Base-by-base conservation (phyloP, 2,797 vertebrate genomes). In the Limnodromus scolopaceus region DNA sequence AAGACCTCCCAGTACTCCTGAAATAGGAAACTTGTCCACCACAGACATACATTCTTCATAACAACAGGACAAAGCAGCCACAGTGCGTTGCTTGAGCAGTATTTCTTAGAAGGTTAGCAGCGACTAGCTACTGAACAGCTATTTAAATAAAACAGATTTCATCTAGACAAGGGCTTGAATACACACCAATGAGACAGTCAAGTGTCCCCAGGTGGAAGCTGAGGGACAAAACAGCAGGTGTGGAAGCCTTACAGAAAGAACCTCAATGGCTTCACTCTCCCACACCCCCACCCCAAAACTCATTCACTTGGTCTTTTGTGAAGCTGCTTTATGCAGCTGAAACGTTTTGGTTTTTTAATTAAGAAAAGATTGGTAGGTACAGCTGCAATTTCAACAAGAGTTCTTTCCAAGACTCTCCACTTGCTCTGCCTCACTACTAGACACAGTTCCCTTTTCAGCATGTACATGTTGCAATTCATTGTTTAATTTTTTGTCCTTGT, bases 401-500 rank as follows among this genome's bases (percentile, higher is more conserved):
- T 34, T 71, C 32, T 78, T 88, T 55, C 54, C 25, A 87, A 68
- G n/a, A 71, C 28, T n/a, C 51, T 77, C 13, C 20, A 22, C 36
- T 86, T 79, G 22, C 58, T 79, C 60, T 79, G 63, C 43, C 51
- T 87, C 32, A 7, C 34, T 79, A 66, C 25, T 60, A 77, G 68
- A 82, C 24, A 65, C 11, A 60, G 46, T 8, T 89, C 22, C 25
- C 78, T 72, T 84, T 63, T 55, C 75, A 84, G 34, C 30, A 74
- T 1, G 2, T 27, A 54, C 16, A 84, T 51, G n/a, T 46, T 64
- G 55, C 57, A 71, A 77, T 23, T 93, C 51, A 14, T 32, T 87
- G 74, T 84, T 70, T 70, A 63, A n/a, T 36, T 71, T 87, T 93
- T 78, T 60, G 60, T 83, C 51, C 69, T 87, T 93, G 54, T 58